Evolutionary conservation across 2,888 invertebrate genomes (phyloP), one percentile per base, ranked within the genome.

Genomic region (Seira musarum): DNA sequence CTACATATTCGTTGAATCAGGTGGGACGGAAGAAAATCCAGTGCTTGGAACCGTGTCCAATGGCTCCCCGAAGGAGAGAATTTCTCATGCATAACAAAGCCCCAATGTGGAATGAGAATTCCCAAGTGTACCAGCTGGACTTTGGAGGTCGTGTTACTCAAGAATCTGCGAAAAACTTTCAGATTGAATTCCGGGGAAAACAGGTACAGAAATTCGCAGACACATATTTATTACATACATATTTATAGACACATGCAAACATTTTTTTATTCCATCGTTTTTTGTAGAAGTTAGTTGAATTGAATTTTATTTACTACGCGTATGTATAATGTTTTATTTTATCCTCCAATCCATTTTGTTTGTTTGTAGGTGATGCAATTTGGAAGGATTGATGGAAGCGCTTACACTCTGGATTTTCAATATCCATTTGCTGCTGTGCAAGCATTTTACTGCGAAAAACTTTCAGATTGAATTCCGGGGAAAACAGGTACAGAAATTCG

Each of bases 161-260:
- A 90, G 99, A 99, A 89, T 98, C 98, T 61, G 99, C 99, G 17
- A 99, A 99, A 90, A 99, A 99, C 90, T 99, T 99, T 89, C 99
- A 99, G 91, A 98, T 99, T 78, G 98, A 98, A 90, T 97, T 96
- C 89, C 93, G 95, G 87, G 97, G 96, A 84, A 96, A 96, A 90
- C 98, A 98, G 93, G 98, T 97, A 63, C 24, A 40, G 8, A 30
- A 30, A 30, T 30, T 30, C 30, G 30, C 8, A 30, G 30, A 8
- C 30, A 30, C 30, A 30, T 30, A 15, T 63, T 15, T n/a, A n/a
- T n/a, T n/a, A n/a, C n/a, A n/a, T n/a, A n/a, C n/a, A n/a, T n/a
- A n/a, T n/a, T n/a, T n/a, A n/a, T n/a, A n/a, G n/a, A n/a, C n/a
- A n/a, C n/a, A n/a, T 2, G 13, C 5, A 49, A 6, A 1, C 2